phyloP scores from a whole-genome alignment of 2,888 invertebrate genomes.

The Phaedon cochleariae region DNA sequence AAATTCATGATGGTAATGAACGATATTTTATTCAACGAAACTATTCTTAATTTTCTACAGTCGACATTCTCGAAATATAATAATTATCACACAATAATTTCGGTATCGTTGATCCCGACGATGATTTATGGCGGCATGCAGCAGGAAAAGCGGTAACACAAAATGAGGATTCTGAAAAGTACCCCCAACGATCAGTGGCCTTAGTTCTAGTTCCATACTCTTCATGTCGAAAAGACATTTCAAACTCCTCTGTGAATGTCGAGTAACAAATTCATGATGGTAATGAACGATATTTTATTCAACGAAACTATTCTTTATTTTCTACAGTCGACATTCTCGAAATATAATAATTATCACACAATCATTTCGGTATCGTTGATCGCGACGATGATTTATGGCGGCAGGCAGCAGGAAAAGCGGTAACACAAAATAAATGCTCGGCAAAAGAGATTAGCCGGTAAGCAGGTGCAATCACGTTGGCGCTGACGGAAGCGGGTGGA shows the following conservation, averaged over 20 bases:
- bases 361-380: not conserved
- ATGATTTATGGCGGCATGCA: not conserved
- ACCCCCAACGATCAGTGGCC: too few relatives aligned
- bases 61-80: not conserved
- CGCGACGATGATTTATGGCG: not conserved
- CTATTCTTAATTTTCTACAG: not conserved
- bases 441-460: slow-evolving; percentile 6
- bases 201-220: too few relatives aligned
- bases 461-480: slow-evolving; percentile 47
- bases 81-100: not conserved
- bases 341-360: not conserved
- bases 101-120: not conserved
- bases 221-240: too few relatives aligned
- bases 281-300: too few relatives aligned
- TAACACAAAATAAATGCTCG: not conserved
- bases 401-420: not conserved
- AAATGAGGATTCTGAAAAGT: too few relatives aligned
- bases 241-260: too few relatives aligned
- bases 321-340: not conserved
- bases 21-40: too few relatives aligned
- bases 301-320: not conserved
- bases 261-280: too few relatives aligned
- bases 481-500: slow-evolving; percentile 46
- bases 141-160: too few relatives aligned
- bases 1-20: too few relatives aligned